A percentile compares a stretch with the other conserved stretches of the same genome.
These are phyloP conservation scores for Ectropis crepuscularia DNA, from an alignment of 2,888 invertebrate species.

Conservation along the genomic window DNA sequence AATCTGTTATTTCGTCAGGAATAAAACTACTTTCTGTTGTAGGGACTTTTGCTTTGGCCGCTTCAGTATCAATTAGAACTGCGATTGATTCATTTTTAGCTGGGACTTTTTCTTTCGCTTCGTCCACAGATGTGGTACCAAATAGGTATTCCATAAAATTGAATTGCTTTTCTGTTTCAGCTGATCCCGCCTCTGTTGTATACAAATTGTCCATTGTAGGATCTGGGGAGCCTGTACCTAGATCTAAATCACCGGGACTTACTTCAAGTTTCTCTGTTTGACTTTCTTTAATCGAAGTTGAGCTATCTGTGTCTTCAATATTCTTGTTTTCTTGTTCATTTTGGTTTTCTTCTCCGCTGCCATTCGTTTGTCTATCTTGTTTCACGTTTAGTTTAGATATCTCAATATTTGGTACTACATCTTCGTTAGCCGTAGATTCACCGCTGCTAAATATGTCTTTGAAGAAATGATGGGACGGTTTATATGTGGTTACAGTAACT, in stretches of 20 bases:
- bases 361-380: slow-evolving; percentile 22
- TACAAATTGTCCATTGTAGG: slow-evolving; percentile 65
- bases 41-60: slow-evolving; percentile 52
- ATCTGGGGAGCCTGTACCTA: slow-evolving; percentile 72
- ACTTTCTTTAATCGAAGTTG: slow-evolving; percentile 49
- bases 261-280: slow-evolving; percentile 49
- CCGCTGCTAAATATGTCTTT: slow-evolving; percentile 64
- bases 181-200: slow-evolving; percentile 63
- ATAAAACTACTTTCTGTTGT: slow-evolving; percentile 72
- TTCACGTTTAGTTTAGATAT: slow-evolving; percentile 60
- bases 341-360: neutral
- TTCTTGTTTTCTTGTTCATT: too few species aligned
- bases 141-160: slow-evolving; percentile 77
- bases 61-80: slow-evolving; percentile 56
- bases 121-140: slow-evolving; percentile 65
- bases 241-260: slow-evolving; percentile 72
- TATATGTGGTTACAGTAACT: slow-evolving; percentile 71
- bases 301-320: slow-evolving; percentile 37
- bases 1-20: slow-evolving; percentile 74
- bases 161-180: slow-evolving; percentile 51
- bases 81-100: slow-evolving; percentile 47
- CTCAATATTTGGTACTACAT: slow-evolving; percentile 49
- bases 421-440: slow-evolving; percentile 45
- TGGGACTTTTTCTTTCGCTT: slow-evolving; percentile 39
- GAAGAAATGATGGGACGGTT: slow-evolving; percentile 65